These are phyloP conservation scores for Oedothorax gibbosus DNA, from an alignment of 1,140 invertebrate genomes.

Conservation along the genomic window DNA sequence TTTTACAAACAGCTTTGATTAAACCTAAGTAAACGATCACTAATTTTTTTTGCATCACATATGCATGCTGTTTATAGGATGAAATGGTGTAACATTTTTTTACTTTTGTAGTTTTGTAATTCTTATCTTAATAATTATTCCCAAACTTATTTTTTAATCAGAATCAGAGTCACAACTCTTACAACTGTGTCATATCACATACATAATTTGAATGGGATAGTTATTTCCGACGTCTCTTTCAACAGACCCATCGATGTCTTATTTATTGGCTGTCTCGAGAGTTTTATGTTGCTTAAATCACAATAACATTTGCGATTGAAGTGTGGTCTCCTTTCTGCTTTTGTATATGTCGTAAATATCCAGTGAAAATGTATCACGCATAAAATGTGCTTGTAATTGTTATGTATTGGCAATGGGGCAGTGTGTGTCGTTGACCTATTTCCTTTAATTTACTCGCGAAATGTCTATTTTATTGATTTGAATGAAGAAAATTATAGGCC, in stretches of 20 bases:
- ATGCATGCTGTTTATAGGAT: no score
- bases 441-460: neutral
- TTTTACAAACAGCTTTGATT: no score
- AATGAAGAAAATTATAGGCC: neutral
- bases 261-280: constrained; percentile 21
- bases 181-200: no score
- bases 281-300: constrained; percentile 13
- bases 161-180: no score
- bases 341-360: neutral
- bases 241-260: neutral
- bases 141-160: no score
- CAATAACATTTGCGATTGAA: neutral
- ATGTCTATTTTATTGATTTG: neutral
- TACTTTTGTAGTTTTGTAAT: no score
- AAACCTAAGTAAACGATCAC: no score
- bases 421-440: neutral
- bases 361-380: neutral
- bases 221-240: neutral
- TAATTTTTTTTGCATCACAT: no score
- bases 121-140: no score
- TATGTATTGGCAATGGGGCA: neutral
- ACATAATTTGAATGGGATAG: no score
- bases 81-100: no score
- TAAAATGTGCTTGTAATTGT: neutral
- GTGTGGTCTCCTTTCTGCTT: constrained; percentile 5